Base-by-base conservation (phyloP, 2,797 vertebrate species). In the Otus scops region DNA sequence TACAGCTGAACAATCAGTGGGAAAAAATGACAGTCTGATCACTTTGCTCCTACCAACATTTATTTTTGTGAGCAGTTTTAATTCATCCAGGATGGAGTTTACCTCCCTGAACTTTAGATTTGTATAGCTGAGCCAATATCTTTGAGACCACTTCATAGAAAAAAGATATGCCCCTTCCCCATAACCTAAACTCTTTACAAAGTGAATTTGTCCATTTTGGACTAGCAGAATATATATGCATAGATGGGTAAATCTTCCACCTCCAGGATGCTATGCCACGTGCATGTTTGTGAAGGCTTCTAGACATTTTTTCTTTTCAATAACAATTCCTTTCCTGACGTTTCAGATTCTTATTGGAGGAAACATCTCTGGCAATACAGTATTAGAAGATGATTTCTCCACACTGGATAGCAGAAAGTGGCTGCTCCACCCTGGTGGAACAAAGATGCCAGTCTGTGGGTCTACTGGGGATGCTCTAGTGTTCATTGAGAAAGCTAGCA, bases 401-500 rank as follows among this genome's bases (percentile, higher is more conserved):
- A 98, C 98, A 10, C 97, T 99, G 47, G 99, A 99, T 32, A 98
- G 98, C 6, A 99, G 98, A 69, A 99, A 99, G 21, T 99, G 99
- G 99, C 98, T 99, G 80, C 99, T 99, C 32, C 99, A 99, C 96
- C 99, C 99, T 0, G 99, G 99, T 19, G 99, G 99, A 48, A 99
- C 99, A 27, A 98, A 99, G 53, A 99, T 99, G 99, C 99, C 99
- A 3, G 99, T 99, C 70, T 99, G 99, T n/a, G 99, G 99, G 65
- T 99, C 99, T 18, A 98, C 98, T 1, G 99, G 99, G 7, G 98
- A 99, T 27, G 99, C 99, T 21, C 99, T 99, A 23, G 99, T 99
- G 65, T 99, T 99, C 97, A 99, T 99, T 18, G 99, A 99, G 97
- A 99, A 99, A 97, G 99, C 99, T 60, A 99, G 99, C 98, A 99